Evolutionary conservation across 2,113 vertebrate species (phyloP).

Genomic region (Solenodon paradoxus): DNA sequence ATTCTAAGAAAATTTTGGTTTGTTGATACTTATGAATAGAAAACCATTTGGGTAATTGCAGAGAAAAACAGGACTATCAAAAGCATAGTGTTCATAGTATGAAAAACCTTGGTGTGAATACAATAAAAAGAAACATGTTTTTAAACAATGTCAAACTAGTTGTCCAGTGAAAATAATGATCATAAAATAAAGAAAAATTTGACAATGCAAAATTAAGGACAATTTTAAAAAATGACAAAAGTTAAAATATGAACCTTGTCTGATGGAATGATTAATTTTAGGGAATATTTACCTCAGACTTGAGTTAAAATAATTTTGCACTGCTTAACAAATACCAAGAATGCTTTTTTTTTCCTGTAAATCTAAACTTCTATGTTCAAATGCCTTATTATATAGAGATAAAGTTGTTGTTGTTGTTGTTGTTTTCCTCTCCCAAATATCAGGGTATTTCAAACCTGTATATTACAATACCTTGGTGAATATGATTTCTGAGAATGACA

Average conservation of each 20-base stretch:
- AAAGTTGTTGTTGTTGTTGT: too few relatives aligned
- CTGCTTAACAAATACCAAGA: neutral
- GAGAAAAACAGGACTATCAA: neutral
- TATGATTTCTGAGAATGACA: neutral
- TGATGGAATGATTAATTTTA: neutral
- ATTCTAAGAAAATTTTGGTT: neutral
- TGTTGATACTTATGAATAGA: neutral
- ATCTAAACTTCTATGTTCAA: neutral
- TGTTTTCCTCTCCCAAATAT: neutral
- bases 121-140: neutral
- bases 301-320: slow-evolving; percentile 3
- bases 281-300: neutral
- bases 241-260: neutral
- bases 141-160: neutral
- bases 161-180: neutral
- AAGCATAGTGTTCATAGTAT: neutral
- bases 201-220: neutral
- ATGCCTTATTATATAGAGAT: neutral
- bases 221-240: slow-evolving; percentile 14
- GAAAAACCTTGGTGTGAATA: neutral
- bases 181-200: neutral
- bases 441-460: neutral
- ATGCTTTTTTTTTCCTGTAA: neutral
- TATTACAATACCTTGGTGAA: neutral
- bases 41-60: neutral